Base-by-base conservation (phyloP, 2,888 invertebrate genomes). In the Lasioglossum calceatum region DNA sequence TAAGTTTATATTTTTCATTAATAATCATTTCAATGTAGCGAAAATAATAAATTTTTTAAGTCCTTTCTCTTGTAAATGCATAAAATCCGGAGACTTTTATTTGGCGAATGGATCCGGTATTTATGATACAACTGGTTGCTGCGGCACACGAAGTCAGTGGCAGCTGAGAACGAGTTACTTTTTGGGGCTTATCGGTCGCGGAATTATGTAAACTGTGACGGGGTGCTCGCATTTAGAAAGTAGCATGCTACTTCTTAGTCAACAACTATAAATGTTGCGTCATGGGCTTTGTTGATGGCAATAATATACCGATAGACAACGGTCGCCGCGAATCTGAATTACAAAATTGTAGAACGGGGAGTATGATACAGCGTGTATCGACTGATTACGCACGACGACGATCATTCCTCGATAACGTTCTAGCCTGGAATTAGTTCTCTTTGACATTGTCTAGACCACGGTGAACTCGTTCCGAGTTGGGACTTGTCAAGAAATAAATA, bases 241-340 rank as follows among this genome's bases (percentile, higher is more conserved):
- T 27, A 23, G 23, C n/a, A 4, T 14, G 23, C n/a, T 14, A 5
- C 36, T 27, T 16, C 61, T 82, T 77, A 47, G 71, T 78, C 71
- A 72, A 77, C 23, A 64, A 27, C 47, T 23, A 39, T 72, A 72
- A 72, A 78, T 61, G 36, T 77, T 81, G 71, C 54, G 47, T 72
- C 72, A 82, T 58, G 47, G 39, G 47, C n/a, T n/a, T 23, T n/a
- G n/a, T 64, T 27, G 19, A 74, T 36, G 44, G 10, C 32, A 42
- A 32, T 61, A 36, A 42, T 23, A 42, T 16, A 71, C n/a, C n/a
- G 70, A 10, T 36, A 23, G 4, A 23, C 19, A 36, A 36, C 23
- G 67, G 4, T 36, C 8, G 36, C 8, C 23, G 39, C 23, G 70
- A 70, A 23, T 70, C 4, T 36, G 36, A 70, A 36, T 70, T 70